Evolutionary conservation across 2,113 vertebrate species (phyloP).

Genomic region (Carassius carassius): DNA sequence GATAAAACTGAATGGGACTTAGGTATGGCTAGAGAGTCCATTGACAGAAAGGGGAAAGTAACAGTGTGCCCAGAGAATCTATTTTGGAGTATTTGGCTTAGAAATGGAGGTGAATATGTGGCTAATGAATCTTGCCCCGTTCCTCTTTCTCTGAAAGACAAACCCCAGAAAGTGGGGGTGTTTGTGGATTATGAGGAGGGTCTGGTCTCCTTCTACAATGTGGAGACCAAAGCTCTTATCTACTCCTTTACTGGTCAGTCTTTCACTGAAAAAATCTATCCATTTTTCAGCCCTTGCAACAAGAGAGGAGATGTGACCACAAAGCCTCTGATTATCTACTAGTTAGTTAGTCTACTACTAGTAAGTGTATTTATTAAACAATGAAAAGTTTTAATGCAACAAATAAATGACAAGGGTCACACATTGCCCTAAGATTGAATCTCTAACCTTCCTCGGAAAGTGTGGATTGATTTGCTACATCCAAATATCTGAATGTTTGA

Average conservation of each 20-base stretch:
- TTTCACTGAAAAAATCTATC: no score
- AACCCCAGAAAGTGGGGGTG: not conserved
- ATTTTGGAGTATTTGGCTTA: not conserved
- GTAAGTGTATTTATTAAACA: not conserved
- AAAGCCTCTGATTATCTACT: slow-evolving; percentile 8
- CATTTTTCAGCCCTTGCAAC: not conserved
- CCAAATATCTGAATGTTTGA: not conserved
- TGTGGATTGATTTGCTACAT: no score
- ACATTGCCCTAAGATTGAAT: not conserved
- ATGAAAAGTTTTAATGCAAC: not conserved
- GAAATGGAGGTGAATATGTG: not conserved
- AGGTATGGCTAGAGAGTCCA: not conserved
- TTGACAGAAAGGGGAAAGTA: not conserved
- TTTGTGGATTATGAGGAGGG: slow-evolving; percentile 15
- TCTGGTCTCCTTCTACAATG: not conserved
- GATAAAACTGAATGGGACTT: not conserved
- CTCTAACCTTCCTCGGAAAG: not conserved
- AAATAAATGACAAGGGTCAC: not conserved
- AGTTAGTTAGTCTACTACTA: not conserved
- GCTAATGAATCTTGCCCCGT: not conserved
- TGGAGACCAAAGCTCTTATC: not conserved
- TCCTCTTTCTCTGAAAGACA: not conserved
- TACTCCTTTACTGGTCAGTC: not conserved
- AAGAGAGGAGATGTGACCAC: not conserved
- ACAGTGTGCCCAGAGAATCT: not conserved